phyloP scores from a whole-genome alignment of 92 coral and sea anemone genomes.

The Micromussa lordhowensis region DNA sequence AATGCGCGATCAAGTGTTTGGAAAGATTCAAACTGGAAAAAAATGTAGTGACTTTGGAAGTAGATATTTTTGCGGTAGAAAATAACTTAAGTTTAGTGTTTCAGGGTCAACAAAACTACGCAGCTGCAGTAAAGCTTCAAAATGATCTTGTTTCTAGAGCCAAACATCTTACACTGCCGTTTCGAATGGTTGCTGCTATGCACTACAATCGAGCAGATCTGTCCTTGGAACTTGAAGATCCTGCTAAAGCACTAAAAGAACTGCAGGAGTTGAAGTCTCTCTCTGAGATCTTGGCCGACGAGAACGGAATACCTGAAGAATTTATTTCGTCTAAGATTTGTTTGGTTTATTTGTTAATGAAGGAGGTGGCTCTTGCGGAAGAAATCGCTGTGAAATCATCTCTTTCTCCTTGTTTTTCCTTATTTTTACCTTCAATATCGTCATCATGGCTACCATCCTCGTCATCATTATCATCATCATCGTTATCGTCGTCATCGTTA shows the following conservation, averaged over 20 bases:
- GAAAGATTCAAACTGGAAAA: not conserved
- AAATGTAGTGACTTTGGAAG: not conserved
- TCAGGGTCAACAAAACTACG: not conserved
- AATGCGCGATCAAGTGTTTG: not conserved
- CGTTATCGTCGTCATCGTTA: not conserved
- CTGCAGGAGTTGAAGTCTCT: not conserved
- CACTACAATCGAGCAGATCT: not conserved
- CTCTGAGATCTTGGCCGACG: not conserved
- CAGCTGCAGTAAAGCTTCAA: not conserved
- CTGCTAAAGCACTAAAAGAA: not conserved
- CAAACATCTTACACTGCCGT: not conserved
- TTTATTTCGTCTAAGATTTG: not conserved
- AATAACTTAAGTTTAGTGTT: not conserved
- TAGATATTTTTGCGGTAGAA: conserved; percentile 5
- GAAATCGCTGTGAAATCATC: not conserved
- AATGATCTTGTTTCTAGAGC: not conserved
- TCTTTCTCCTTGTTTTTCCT: not conserved
- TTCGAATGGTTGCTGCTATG: not conserved
- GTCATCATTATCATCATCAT: not conserved
- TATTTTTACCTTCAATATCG: not conserved
- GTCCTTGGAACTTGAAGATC: not conserved
- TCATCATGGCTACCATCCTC: not conserved
- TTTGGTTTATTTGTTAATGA: not conserved
- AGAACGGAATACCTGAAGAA: not conserved
- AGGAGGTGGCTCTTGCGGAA: not conserved